These are phyloP conservation scores for Philaenus spumarius DNA, from an alignment of 1,140 invertebrate species.

Conservation along the genomic window DNA sequence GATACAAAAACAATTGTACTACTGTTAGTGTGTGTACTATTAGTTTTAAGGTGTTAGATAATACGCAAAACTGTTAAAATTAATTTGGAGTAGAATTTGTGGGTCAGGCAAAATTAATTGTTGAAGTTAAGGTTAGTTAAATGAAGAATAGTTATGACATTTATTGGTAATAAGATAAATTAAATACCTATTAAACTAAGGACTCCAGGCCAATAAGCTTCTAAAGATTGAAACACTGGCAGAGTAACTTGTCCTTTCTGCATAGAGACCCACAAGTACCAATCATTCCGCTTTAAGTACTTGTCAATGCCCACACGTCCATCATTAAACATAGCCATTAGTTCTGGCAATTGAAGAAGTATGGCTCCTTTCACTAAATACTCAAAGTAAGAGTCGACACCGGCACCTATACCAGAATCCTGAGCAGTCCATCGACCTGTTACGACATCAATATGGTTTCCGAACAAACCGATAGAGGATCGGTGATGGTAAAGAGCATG, in stretches of 20 bases:
- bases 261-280: constrained; percentile 97
- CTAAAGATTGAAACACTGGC: constrained; percentile 95
- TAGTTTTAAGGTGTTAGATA: no score
- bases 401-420: constrained; percentile 88
- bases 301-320: constrained; percentile 68
- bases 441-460: constrained; percentile 95
- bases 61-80: no score
- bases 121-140: no score
- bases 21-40: no score
- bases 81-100: no score
- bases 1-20: no score
- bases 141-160: no score
- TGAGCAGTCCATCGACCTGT: constrained; percentile 95
- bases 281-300: constrained; percentile 87
- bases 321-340: constrained; percentile 88
- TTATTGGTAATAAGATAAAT: no score
- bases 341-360: constrained; percentile 70
- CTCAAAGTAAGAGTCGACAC: constrained; percentile 98
- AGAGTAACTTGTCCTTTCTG: constrained; percentile 89
- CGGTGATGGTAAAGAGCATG: constrained; percentile 78
- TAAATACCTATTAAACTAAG: constrained; percentile 82
- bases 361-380: constrained; percentile 87
- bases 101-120: no score
- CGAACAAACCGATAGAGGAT: constrained; percentile 85
- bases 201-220: constrained; percentile 97